These are phyloP conservation scores for Acridotheres tristis DNA, from an alignment of 2,797 vertebrate species.

Conservation along the genomic window DNA sequence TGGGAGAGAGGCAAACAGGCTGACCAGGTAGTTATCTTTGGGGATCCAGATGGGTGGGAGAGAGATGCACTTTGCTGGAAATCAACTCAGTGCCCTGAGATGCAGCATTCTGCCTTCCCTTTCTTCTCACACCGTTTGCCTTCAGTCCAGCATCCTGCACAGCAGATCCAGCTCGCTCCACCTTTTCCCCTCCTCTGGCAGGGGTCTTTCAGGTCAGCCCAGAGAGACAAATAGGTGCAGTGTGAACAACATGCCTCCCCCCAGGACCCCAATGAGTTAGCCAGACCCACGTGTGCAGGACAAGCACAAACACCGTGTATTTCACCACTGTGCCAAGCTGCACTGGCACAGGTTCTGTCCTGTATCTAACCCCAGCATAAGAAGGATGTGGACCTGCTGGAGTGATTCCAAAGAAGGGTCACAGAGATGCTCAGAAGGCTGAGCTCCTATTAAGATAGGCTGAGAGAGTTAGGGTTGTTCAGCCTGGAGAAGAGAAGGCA, in stretches of 20 bases:
- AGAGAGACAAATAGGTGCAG: rapidly evolving
- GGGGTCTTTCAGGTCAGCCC: neutral
- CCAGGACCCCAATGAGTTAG: too few relatives aligned
- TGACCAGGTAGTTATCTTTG: neutral
- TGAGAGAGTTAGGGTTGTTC: neutral
- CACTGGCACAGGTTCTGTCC: neutral
- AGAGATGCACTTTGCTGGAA: neutral
- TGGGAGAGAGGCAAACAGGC: neutral
- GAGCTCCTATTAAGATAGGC: neutral
- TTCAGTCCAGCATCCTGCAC: neutral
- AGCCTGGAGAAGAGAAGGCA: neutral
- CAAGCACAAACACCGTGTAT: rapidly evolving
- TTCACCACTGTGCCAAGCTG: neutral
- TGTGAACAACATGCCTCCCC: neutral
- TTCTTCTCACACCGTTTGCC: neutral
- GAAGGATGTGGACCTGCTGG: neutral
- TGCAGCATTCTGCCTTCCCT: neutral
- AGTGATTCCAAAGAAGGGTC: neutral
- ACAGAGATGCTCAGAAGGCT: neutral
- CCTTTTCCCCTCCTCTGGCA: neutral
- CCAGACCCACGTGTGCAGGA: rapidly evolving
- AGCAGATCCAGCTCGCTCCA: neutral
- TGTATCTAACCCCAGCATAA: neutral
- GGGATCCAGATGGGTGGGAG: neutral
- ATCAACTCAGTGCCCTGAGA: neutral